A percentile compares a stretch with the other conserved stretches of the same genome.
Conservation (phyloP, 2,113 vertebrate species). For the Tragelaphus strepsiceros region DNA sequence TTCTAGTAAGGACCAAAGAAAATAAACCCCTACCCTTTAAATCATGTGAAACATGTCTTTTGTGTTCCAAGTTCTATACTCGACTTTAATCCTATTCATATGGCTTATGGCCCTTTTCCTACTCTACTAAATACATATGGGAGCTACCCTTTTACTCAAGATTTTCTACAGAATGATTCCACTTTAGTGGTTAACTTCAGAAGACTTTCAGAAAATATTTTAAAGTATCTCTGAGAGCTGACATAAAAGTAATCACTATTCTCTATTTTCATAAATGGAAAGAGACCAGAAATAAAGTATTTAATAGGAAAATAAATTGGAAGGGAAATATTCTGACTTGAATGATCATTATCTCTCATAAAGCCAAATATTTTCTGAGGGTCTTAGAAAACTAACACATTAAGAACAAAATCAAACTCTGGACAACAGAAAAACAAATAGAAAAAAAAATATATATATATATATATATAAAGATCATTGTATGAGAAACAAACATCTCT, state of each 20-base stretch:
- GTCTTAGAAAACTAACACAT: not conserved
- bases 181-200: not conserved
- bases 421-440: not conserved
- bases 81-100: not conserved
- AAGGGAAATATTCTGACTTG: not conserved
- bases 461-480: not conserved
- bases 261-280: not conserved
- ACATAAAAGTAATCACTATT: not conserved
- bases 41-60: not conserved
- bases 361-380: not conserved
- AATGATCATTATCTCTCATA: not conserved
- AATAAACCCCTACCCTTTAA: not conserved
- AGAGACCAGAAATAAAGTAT: not conserved
- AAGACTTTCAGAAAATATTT: not conserved
- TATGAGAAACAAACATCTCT: not conserved
- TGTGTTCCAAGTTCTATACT: not conserved
- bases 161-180: not conserved
- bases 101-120: not conserved
- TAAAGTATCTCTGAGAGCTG: not conserved
- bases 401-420: not conserved
- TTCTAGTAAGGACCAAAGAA: not conserved
- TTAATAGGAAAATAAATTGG: not conserved
- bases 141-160: not conserved
- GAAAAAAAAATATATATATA: not conserved
- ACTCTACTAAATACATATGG: not conserved